Percentiles rank a stretch among this genome's conserved stretches.
Conservation (phyloP, 2,113 vertebrate genomes). For the Nothocercus julius region DNA sequence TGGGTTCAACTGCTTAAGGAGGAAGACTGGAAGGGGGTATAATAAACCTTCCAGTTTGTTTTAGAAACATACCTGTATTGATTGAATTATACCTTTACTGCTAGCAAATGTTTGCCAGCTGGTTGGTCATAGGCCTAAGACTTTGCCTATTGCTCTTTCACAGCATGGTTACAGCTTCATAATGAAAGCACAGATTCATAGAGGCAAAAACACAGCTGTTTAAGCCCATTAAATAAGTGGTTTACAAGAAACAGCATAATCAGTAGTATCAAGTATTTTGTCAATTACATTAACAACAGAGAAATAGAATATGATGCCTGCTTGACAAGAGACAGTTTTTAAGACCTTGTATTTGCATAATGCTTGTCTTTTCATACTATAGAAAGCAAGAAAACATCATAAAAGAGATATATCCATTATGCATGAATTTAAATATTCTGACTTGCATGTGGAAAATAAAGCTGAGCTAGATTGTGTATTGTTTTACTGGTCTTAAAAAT, state of each 20-base stretch:
- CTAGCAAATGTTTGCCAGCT: constrained; percentile 53
- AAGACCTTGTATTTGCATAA: constrained; percentile 64
- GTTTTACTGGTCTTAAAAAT: background rate
- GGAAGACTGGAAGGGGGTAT: background rate
- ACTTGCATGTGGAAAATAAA: background rate
- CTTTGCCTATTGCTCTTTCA: constrained; percentile 40
- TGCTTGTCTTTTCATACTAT: background rate
- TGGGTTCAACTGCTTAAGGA: background rate
- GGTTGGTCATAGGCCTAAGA: constrained; percentile 7
- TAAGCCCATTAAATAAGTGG: constrained; percentile 60
- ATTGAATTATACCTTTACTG: constrained; percentile 29
- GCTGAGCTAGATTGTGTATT: background rate
- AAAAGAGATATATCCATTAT: constrained; percentile 71
- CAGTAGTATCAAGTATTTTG: constrained; percentile 71
- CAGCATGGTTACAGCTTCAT: constrained; percentile 57
- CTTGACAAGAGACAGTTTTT: constrained; percentile 65
- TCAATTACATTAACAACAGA: constrained; percentile 74
- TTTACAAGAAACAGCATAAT: constrained; percentile 73
- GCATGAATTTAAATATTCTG: constrained; percentile 70
- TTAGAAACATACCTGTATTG: background rate
- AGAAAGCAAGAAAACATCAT: constrained; percentile 51
- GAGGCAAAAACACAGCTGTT: constrained; percentile 74
- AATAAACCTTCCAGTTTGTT: background rate
- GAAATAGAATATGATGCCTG: constrained; percentile 63
- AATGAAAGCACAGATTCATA: constrained; percentile 65